Percentiles rank a stretch among this genome's conserved stretches.
These are phyloP conservation scores for Poecilia wingei DNA, from an alignment of 2,797 vertebrate species.

Conservation along the genomic window DNA sequence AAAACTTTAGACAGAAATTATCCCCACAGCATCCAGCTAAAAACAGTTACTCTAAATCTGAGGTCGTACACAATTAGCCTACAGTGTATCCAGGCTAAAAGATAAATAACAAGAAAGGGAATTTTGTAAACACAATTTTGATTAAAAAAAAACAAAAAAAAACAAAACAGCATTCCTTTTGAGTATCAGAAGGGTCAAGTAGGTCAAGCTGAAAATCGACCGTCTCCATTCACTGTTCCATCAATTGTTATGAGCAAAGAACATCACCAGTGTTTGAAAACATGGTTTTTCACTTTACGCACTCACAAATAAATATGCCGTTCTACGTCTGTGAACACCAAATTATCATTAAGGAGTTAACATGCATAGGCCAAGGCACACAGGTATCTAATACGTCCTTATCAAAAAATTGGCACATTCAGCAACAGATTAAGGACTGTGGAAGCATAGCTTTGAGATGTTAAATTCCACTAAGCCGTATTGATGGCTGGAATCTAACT, in stretches of 20 bases:
- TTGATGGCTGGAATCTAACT: slow-evolving; percentile 64
- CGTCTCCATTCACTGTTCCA: not conserved
- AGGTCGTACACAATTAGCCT: too few species aligned
- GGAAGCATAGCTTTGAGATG: slow-evolving; percentile 46
- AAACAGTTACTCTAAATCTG: not conserved
- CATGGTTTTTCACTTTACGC: not conserved
- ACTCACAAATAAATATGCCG: not conserved
- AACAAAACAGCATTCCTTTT: not conserved
- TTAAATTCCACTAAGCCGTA: slow-evolving; percentile 57
- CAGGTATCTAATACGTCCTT: slow-evolving; percentile 24
- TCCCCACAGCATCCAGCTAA: too few species aligned
- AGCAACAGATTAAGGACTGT: slow-evolving; percentile 30
- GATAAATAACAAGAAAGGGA: too few species aligned
- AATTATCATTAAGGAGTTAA: not conserved
- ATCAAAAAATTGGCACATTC: slow-evolving; percentile 20
- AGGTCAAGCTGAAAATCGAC: not conserved
- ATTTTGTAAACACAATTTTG: not conserved
- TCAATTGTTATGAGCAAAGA: not conserved
- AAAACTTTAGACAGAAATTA: not conserved
- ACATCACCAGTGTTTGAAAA: not conserved
- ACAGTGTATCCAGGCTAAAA: not conserved
- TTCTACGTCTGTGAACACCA: not conserved
- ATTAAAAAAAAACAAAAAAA: not conserved
- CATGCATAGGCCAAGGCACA: not conserved
- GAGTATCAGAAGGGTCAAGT: not conserved